Base-by-base conservation (phyloP, 2,888 invertebrate species). In the Drosophila multiciliata region DNA sequence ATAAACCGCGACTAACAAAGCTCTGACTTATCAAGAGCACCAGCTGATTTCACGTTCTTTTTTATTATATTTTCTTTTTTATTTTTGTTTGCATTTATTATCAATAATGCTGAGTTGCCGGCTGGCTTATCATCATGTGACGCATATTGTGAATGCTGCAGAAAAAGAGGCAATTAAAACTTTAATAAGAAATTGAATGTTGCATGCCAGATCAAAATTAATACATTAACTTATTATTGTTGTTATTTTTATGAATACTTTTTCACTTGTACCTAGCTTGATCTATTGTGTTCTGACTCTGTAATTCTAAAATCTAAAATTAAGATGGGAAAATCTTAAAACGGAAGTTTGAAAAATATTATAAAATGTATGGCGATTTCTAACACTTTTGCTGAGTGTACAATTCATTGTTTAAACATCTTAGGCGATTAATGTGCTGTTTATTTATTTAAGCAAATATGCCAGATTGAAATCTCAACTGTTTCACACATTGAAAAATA, bases 51-150 rank as follows among this genome's bases (percentile, higher is more conserved):
- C 50, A 58, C 17, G 49, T 45, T 61, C 48, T 45, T 35, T 45
- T 9, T n/a, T 36, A 15, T 40, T 40, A 2, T 40, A n/a, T 48
- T 17, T 17, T 9, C 2, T 29, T 50, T 53, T 15, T 73, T 67
- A 52, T 57, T 62, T 52, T 61, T 49, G 32, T 66, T 73, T 78
- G 49, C 73, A 38, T 67, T 57, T 67, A 38, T 33, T 33, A 45
- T 36, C 42, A 48, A 45, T 62, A 78, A 64, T 59, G 55, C 66
- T 64, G 48, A 66, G 58, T 36, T 33, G 58, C 29, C 29, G 52
- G 49, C 45, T 33, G n/a, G 32, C 45, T 81, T 85, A 79, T 82
- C 85, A 66, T 42, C 52, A 75, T 71, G 83, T 85, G 86, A 85
- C 83, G 81, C 80, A 85, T 80, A 65, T 50, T 48, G 33, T 42